Evolutionary conservation across 2,888 invertebrate genomes (phyloP), one percentile per base, ranked within the genome.

Genomic region (Cordilura impudica): DNA sequence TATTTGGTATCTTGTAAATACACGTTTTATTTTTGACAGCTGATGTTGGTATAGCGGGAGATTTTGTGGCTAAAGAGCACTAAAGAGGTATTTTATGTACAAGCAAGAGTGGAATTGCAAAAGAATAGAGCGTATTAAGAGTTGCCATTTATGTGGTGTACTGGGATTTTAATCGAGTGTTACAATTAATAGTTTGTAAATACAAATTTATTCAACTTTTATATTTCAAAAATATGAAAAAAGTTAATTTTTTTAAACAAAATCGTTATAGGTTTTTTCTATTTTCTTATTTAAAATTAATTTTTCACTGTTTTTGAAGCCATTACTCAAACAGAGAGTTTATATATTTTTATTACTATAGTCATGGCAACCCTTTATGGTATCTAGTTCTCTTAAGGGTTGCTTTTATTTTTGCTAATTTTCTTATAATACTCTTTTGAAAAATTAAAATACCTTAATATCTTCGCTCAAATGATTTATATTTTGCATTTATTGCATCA

Each of bases 1-100:
- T 78, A 35, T 61, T 63, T 79, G 21, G 39, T 74, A 70, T 78
- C 73, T 43, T 29, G 7, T 45, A 61, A 73, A 78, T 78, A 78
- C 72, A 78, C 58, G 56, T 61, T 67, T 53, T 51, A 4, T 54
- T 26, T 16, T 47, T 65, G 39, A 23, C 77, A 72, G 72, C 56
- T 73, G 51, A 35, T 31, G n/a, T 63, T 47, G 56, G 6, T 35
- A 26, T 26, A 1, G 51, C 10, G 49, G 19, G 56, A 72, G 63
- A 65, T 39, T 49, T 49, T 56, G 5, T 51, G 53, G 29, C 21
- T 23, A 54, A 72, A 72, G 63, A 72, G 71, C 54, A 53, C 23
- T 53, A 19, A 63, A 61, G 29, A 8, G 31, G 5, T 4, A 26
- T 26, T 26, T 4, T 26, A 26, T 26, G 3, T 26, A 3, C 6